Percentiles rank a stretch among this genome's conserved stretches.
These are phyloP conservation scores for Diplolepis rosae DNA, from an alignment of 2,888 invertebrate species.

Conservation along the genomic window DNA sequence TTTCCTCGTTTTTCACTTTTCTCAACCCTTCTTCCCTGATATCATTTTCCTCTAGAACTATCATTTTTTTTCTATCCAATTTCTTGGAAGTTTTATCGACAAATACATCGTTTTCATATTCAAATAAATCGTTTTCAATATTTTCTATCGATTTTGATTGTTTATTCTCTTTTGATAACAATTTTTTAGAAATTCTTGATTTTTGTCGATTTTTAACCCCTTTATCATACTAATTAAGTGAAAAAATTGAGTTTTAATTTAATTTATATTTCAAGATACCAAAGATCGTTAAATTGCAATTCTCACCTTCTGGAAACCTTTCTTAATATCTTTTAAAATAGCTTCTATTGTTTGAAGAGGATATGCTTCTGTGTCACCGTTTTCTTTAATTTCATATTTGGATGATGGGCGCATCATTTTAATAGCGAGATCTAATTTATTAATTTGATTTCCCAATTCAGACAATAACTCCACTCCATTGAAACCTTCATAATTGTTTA, in stretches of 20 bases:
- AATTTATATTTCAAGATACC: neutral
- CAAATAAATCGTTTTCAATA: neutral
- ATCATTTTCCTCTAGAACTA: neutral
- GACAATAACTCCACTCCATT: neutral
- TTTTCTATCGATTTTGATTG: neutral
- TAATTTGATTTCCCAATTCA: neutral
- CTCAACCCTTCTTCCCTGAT: neutral
- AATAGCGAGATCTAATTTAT: neutral
- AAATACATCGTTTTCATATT: neutral
- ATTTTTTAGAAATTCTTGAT: neutral
- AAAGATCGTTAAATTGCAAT: neutral
- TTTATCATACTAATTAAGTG: neutral
- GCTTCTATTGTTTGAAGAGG: neutral
- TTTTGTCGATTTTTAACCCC: neutral
- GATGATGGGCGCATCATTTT: neutral
- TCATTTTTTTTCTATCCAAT: neutral
- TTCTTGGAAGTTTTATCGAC: neutral
- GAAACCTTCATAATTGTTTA: neutral
- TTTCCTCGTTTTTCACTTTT: neutral
- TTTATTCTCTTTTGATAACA: neutral
- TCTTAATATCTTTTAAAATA: neutral
- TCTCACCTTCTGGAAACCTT: neutral
- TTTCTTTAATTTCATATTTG: neutral
- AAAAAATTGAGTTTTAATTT: neutral
- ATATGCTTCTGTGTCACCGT: neutral